Evolutionary conservation across 2,888 invertebrate genomes (phyloP), one percentile per base, ranked within the genome.

Genomic region (Baccha elongata): DNA sequence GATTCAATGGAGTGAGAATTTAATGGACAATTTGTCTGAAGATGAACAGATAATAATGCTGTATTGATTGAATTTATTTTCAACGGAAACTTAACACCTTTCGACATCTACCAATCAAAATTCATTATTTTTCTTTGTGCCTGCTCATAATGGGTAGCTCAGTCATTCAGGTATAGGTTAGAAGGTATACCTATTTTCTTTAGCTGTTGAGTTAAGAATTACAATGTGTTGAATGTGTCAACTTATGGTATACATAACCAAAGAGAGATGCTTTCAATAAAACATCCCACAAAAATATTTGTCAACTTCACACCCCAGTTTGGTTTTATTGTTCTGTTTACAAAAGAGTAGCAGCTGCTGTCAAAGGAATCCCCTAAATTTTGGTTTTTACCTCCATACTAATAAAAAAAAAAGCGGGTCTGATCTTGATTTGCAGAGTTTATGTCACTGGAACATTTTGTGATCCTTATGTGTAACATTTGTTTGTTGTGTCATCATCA

Each of bases 281-380:
- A 68, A 76, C 76, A 81, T 71, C 81, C 81, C 81, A 83, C 72
- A 83, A 83, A 76, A 83, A 83, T 83, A 83, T 83, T 83, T 78
- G 78, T 50, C 76, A 76, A 62, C 21, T 68, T 55, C 68, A 78
- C 83, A 78, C 76, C 72, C 55, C 21, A 23, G 8, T 55, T 15
- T 40, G 17, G 1, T 8, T 15, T 32, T 11, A 17, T 11, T 3
- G 6, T 60, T 40, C 17, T 44, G 10, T 10, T 17, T 21, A 32
- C 11, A 48, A 29, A 55, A 67, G 60, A 53, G 64, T 55, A 68
- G 37, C 53, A 21, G 21, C 75, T 58, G 69, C 53, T 69, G 55
- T 60, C 40, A 44, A 13, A 50, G 15, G 32, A 17, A 11, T 60
- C 46, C 52, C n/a, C 13, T 53, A 10, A 60, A 32, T 23, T 11